Evolutionary conservation across 2,797 vertebrate genomes (phyloP), one percentile per base, ranked within the genome.

Genomic region (Remorina albescens): DNA sequence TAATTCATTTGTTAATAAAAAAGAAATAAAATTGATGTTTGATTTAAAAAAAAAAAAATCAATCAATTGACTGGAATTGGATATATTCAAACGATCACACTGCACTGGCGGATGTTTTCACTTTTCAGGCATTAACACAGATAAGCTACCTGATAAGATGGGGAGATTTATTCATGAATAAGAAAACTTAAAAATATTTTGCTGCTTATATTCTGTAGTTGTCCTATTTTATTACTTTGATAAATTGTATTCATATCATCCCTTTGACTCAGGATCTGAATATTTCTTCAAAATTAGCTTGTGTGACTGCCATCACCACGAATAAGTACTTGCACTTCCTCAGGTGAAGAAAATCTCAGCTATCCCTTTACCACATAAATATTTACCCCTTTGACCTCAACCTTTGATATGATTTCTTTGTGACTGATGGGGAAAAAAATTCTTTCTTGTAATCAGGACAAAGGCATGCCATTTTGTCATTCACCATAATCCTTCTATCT

Each of bases 401-500:
- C 78, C 59, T 80, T 78, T 61, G 66, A 42, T 28, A 74, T 71
- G 55, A 84, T 84, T 86, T 67, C 46, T 64, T 56, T 56, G 32
- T 66, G 76, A 60, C 28, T 23, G 67, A 79, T 65, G 74, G 69
- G 36, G n/a, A n/a, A n/a, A 71, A 71, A 81, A 83, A 84, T 66
- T 55, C 23, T 69, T 78, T 80, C 57, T 66, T 78, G 65, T 78
- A 83, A 89, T 89, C 78, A 80, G 62, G 55, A 69, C 5, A 50
- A 67, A 71, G 71, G 76, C 36, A 2, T 75, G 86, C 85, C 78
- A 75, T 81, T 86, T 83, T 87, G 70, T 85, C 87, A 84, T 84
- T 74, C 77, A 18, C 25, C 4, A 76, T 89, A 90, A 92, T 90
- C 89, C 86, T 71, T 62, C 80, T 84, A 84, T 91, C 90, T 85